Conservation (phyloP, 92 coral and sea anemone genomes). For the Zoanthus sociatus region DNA sequence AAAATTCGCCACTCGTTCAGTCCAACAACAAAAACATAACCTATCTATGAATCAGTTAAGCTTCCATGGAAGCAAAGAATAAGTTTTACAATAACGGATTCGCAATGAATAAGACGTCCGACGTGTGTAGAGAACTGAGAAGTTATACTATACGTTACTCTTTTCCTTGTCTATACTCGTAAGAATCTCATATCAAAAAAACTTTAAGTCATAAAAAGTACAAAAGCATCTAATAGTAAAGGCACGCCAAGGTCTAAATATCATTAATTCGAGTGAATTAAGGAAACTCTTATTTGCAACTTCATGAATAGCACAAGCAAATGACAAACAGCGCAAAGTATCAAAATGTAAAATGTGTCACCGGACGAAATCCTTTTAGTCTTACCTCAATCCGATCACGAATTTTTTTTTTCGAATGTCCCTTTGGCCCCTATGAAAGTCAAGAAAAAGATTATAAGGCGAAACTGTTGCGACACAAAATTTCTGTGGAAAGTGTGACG, state of each 20-base stretch:
- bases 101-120: not conserved
- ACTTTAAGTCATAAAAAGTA: not conserved
- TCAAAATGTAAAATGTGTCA: not conserved
- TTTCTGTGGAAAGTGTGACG: constrained; percentile 42
- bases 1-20: not conserved
- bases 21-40: not conserved
- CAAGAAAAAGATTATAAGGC: constrained; percentile 37
- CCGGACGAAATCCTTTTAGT: not conserved
- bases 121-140: not conserved
- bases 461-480: constrained; percentile 51
- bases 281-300: not conserved
- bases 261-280: not conserved
- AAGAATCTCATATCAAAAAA: not conserved
- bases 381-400: constrained; percentile 80
- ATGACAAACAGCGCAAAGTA: constrained; percentile 1
- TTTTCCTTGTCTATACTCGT: not conserved
- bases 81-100: not conserved
- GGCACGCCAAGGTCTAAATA: constrained; percentile 17
- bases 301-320: not conserved
- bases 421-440: constrained; percentile 79
- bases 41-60: not conserved
- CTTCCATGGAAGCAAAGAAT: not conserved
- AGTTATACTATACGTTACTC: not conserved
- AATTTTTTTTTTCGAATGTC: constrained; percentile 72
- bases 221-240: not conserved